phyloP scores from a whole-genome alignment of 2,113 vertebrate genomes.

The Mormoops blainvillei region DNA sequence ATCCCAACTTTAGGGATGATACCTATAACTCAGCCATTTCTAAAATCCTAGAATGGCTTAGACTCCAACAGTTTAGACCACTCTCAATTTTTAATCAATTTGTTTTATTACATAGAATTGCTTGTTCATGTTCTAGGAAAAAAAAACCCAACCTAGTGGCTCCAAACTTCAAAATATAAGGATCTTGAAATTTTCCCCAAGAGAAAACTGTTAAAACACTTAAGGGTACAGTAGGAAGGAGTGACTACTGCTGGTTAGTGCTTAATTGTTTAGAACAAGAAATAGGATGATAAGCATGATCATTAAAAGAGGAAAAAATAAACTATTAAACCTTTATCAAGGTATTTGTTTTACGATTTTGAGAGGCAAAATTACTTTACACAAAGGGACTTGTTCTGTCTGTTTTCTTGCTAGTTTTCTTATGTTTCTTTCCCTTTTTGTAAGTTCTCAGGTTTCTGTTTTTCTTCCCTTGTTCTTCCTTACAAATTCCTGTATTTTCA shows the following conservation, averaged over 20 bases:
- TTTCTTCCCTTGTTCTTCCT: not conserved
- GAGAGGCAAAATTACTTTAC: not conserved
- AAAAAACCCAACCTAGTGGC: not conserved
- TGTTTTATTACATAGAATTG: not conserved
- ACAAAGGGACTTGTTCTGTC: not conserved
- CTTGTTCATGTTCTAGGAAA: not conserved
- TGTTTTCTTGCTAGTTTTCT: not conserved
- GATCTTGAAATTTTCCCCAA: not conserved
- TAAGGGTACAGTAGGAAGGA: not conserved
- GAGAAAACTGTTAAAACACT: constrained; percentile 20
- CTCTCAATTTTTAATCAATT: not conserved
- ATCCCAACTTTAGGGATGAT: not conserved
- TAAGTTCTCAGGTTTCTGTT: not conserved
- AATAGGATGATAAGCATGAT: not conserved
- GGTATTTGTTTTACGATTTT: constrained; percentile 3
- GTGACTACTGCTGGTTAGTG: not conserved
- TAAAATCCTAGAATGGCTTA: not conserved
- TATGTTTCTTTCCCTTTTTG: not conserved
- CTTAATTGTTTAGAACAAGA: not conserved
- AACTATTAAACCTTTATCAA: not conserved
- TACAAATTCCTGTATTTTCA: not conserved
- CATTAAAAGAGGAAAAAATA: not conserved
- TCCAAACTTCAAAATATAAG: not conserved
- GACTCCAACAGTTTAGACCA: not conserved
- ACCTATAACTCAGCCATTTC: not conserved